A percentile compares a stretch with the other conserved stretches of the same genome.
Conservation (phyloP, 2,888 invertebrate genomes). For the Drosophila picticornis region DNA sequence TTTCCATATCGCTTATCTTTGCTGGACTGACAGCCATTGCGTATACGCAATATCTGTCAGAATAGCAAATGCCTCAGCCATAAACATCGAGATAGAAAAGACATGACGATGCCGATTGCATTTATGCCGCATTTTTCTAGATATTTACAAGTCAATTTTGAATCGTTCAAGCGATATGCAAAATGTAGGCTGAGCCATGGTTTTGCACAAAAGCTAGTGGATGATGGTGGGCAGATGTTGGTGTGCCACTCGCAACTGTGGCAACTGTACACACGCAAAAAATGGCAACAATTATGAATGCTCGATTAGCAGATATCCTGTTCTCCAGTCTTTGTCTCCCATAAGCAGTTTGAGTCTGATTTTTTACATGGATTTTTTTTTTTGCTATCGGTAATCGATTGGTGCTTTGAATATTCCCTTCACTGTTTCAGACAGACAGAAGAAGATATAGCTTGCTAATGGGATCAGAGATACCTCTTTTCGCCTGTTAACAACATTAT, state of each 20-base stretch:
- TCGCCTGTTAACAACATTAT: not conserved
- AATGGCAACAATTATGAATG: not conserved
- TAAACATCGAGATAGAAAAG: not conserved
- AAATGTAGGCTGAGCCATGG: slow-evolving; percentile 6
- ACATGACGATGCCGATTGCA: slow-evolving; percentile 27
- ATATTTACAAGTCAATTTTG: slow-evolving; percentile 30
- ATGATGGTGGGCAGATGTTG: not conserved
- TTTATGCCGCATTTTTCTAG: slow-evolving; percentile 22
- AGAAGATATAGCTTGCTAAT: not conserved
- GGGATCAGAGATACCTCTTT: not conserved
- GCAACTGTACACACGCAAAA: slow-evolving; percentile 8
- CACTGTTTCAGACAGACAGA: too few species aligned
- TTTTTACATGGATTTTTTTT: not conserved
- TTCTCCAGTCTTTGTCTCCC: not conserved
- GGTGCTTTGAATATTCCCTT: too few species aligned
- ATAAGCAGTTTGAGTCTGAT: not conserved
- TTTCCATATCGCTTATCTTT: not conserved
- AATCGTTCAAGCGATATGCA: slow-evolving; percentile 14
- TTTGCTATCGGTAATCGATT: too few species aligned
- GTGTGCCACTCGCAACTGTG: slow-evolving; percentile 2
- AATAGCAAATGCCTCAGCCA: not conserved
- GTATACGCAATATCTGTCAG: slow-evolving; percentile 39
- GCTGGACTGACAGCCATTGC: slow-evolving; percentile 11
- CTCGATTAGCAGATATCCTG: not conserved
- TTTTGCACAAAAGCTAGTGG: not conserved